Evolutionary conservation across 2,113 vertebrate genomes (phyloP).

Genomic region (Triplophysa dalaica): DNA sequence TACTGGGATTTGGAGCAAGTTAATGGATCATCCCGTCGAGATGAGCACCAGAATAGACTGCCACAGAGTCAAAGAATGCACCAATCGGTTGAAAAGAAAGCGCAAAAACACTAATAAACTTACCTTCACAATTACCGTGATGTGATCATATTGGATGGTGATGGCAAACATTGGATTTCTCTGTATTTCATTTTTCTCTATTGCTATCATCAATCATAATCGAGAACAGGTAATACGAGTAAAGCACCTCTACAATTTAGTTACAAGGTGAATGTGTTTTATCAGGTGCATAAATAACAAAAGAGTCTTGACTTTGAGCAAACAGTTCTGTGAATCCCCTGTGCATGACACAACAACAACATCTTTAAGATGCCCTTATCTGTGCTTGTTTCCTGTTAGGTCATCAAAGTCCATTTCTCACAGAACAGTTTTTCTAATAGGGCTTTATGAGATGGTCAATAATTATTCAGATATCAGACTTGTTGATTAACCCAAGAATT

Average conservation of each 20-base stretch:
- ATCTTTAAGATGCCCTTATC: background rate
- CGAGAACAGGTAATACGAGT: background rate
- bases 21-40: slow-evolving; percentile 61
- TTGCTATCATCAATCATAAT: background rate
- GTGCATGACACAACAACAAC: background rate
- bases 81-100: slow-evolving; percentile 14
- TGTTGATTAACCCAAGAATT: too few relatives aligned
- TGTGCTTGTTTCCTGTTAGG: background rate
- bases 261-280: background rate
- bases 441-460: slow-evolving; percentile 8
- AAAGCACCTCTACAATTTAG: background rate
- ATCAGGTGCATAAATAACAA: background rate
- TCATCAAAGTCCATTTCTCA: slow-evolving; percentile 16
- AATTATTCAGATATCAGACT: background rate
- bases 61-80: slow-evolving; percentile 33
- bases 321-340: slow-evolving; percentile 28
- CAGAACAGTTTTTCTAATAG: slow-evolving; percentile 16
- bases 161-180: background rate
- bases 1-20: slow-evolving; percentile 58
- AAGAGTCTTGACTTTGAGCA: background rate
- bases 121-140: background rate
- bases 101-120: background rate
- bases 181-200: too few relatives aligned
- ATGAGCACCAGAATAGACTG: slow-evolving; percentile 46
- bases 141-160: background rate